phyloP scores from a whole-genome alignment of 64 coral and sea anemone genomes.

The Montipora sp. region DNA sequence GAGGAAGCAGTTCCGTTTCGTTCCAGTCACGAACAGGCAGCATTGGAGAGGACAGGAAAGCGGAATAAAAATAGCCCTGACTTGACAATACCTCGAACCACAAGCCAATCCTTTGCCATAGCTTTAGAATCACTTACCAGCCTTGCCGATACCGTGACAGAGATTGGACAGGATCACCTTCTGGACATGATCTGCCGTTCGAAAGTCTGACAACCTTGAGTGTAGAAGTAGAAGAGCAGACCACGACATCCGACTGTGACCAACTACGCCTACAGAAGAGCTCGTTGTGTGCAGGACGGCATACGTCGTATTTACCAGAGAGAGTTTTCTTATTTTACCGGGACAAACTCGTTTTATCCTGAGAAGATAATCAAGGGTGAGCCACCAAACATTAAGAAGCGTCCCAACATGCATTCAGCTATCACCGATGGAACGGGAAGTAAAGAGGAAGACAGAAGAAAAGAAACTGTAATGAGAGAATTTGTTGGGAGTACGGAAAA shows the following conservation, averaged over 20 bases:
- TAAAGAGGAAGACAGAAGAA: slow-evolving; percentile 1
- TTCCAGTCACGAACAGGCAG: slow-evolving; percentile 29
- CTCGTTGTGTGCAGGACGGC: slow-evolving; percentile 12
- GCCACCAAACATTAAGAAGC: not conserved
- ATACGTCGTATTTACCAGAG: slow-evolving; percentile 41
- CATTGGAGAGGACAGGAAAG: slow-evolving; percentile 41
- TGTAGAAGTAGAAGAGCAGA: slow-evolving; percentile 72
- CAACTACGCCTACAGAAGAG: slow-evolving; percentile 40
- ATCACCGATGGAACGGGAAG: slow-evolving; percentile 30
- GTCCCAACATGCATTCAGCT: not conserved
- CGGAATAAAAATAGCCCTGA: slow-evolving; percentile 55
- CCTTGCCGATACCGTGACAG: slow-evolving; percentile 37
- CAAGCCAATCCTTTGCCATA: slow-evolving; percentile 37
- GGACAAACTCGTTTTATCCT: slow-evolving; percentile 41
- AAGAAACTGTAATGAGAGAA: slow-evolving; percentile 31
- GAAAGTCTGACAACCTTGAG: slow-evolving; percentile 58
- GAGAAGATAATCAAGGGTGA: slow-evolving; percentile 65
- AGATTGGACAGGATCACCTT: slow-evolving; percentile 44
- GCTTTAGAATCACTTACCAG: slow-evolving; percentile 65
- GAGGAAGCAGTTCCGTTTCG: slow-evolving; percentile 55
- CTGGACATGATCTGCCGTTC: slow-evolving; percentile 50
- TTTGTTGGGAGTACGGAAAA: slow-evolving; percentile 12
- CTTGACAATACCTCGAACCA: slow-evolving; percentile 46
- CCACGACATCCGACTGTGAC: slow-evolving; percentile 71
- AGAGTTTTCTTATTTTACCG: slow-evolving; percentile 55